Conservation (phyloP, 2,888 invertebrate species). For the Formica aserva region DNA sequence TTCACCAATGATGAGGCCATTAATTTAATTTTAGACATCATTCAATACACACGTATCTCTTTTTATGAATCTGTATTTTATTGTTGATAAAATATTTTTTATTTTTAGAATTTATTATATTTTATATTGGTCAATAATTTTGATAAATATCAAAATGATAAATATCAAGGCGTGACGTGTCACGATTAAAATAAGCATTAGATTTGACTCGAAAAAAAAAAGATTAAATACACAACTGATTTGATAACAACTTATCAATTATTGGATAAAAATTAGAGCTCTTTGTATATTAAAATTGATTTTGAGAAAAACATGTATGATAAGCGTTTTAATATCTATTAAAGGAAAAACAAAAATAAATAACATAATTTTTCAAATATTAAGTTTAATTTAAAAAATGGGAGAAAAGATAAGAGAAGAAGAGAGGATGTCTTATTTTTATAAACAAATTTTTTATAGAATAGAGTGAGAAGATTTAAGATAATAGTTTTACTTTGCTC, state of each 20-base stretch:
- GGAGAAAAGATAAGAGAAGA: not conserved
- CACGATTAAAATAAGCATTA: conserved; percentile 25
- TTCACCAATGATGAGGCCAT: not conserved
- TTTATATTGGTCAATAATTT: conserved; percentile 11
- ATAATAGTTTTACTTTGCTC: not conserved
- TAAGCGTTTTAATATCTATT: not conserved
- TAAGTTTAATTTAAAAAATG: not conserved
- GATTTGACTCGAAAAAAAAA: not conserved
- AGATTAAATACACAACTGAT: conserved; percentile 13
- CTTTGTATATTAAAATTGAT: not conserved
- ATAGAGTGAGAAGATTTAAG: conserved; percentile 6
- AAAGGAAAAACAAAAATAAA: not conserved
- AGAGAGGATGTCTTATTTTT: not conserved
- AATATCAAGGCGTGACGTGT: not conserved
- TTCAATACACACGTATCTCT: not conserved
- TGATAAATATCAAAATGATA: conserved; percentile 8
- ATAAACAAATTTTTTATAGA: conserved; percentile 3
- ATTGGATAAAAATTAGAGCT: conserved; percentile 4
- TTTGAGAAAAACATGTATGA: not conserved
- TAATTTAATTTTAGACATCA: not conserved
- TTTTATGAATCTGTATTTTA: not conserved
- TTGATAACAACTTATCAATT: conserved; percentile 20
- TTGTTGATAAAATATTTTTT: not conserved
- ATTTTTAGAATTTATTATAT: conserved; percentile 9
- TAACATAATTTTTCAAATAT: not conserved